These are phyloP conservation scores for Embiotoca jacksoni DNA, from an alignment of 2,113 vertebrate genomes.

Conservation along the genomic window DNA sequence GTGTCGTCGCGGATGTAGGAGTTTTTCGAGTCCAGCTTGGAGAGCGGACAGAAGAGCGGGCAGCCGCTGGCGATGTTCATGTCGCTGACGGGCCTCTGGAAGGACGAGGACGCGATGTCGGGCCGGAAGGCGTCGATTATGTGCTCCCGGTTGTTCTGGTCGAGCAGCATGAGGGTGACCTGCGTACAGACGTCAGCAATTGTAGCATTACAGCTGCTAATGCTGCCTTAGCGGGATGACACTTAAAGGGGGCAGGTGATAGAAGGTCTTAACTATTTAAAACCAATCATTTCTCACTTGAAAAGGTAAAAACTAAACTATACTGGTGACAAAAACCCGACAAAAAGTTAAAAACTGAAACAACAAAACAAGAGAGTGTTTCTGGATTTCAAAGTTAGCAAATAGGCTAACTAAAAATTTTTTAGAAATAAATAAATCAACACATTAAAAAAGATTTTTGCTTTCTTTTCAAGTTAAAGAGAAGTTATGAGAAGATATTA, in stretches of 20 bases:
- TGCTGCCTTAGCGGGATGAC: too few relatives aligned
- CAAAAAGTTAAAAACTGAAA: too few relatives aligned
- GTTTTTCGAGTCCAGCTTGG: slow-evolving; percentile 93
- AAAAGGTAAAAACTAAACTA: background rate
- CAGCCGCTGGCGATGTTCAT: slow-evolving; percentile 99
- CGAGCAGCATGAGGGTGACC: slow-evolving; percentile 98
- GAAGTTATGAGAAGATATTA: too few relatives aligned
- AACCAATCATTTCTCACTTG: background rate
- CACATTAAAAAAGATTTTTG: too few relatives aligned
- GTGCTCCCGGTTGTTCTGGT: slow-evolving; percentile 97
- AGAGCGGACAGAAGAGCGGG: slow-evolving; percentile 95
- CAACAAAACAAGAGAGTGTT: too few relatives aligned
- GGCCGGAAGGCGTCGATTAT: slow-evolving; percentile 97
- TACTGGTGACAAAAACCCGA: background rate
- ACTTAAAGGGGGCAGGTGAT: background rate
- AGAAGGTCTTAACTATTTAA: background rate
- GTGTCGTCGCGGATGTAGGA: slow-evolving; percentile 95
- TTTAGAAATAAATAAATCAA: too few relatives aligned
- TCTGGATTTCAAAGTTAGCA: too few relatives aligned
- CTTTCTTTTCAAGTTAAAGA: too few relatives aligned
- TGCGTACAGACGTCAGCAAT: slow-evolving; percentile 62
- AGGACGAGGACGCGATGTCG: slow-evolving; percentile 93
- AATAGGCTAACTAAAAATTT: too few relatives aligned
- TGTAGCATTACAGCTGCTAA: slow-evolving; percentile 12
- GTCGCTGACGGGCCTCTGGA: slow-evolving; percentile 93